Conservation (phyloP, 2,113 vertebrate species). For the Brevimyrus niger region DNA sequence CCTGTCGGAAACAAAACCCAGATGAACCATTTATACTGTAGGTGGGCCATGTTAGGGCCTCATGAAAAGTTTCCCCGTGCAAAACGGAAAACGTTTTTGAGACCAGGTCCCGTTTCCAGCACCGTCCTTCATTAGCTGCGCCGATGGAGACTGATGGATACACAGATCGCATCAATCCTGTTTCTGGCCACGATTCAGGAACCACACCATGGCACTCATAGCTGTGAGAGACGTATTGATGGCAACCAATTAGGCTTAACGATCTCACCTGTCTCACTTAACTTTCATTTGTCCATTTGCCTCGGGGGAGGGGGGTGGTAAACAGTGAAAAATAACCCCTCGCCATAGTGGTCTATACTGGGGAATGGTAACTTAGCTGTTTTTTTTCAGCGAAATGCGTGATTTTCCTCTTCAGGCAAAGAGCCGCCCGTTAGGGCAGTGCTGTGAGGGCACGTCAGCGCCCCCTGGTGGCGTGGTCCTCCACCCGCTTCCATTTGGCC, state of each 20-base stretch:
- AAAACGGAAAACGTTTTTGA: background rate
- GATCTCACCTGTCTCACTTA: constrained; percentile 10
- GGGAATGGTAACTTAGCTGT: background rate
- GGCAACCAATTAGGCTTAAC: background rate
- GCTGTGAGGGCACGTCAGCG: background rate
- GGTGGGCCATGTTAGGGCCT: background rate
- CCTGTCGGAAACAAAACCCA: background rate
- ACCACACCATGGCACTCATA: background rate
- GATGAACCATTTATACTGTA: background rate
- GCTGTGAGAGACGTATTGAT: background rate
- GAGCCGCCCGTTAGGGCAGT: background rate
- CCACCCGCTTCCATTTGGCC: background rate
- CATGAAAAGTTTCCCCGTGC: background rate
- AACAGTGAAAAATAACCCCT: background rate
- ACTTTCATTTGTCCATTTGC: background rate
- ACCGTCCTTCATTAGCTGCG: background rate
- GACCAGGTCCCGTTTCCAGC: background rate
- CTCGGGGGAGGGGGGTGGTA: background rate
- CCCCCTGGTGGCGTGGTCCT: no score
- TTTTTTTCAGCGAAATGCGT: background rate
- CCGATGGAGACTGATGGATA: background rate
- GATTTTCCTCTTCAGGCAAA: background rate
- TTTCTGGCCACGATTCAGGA: background rate
- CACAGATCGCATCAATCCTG: background rate
- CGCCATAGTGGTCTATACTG: background rate